Evolutionary conservation across 2,113 vertebrate species (phyloP).

Genomic region (Ammodytes dubius): DNA sequence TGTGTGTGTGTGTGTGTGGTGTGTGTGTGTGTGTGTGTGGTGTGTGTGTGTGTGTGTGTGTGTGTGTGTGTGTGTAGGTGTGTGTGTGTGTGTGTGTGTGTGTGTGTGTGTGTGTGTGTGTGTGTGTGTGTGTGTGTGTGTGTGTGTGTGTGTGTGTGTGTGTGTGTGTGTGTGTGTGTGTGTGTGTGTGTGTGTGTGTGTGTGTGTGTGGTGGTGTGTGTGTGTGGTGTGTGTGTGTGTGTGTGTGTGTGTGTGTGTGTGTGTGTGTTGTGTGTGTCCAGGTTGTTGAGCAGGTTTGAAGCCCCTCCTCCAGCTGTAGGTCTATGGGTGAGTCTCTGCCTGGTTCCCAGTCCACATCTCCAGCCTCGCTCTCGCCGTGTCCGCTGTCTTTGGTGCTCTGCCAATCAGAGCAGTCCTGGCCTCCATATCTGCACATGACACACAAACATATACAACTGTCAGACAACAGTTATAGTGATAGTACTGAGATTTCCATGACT

Average conservation of each 20-base stretch:
- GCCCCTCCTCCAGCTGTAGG: conserved; percentile 89
- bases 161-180: conserved; percentile 43
- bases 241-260: conserved; percentile 18
- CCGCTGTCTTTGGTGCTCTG: conserved; percentile 90
- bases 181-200: background rate
- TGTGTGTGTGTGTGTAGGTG: conserved; percentile 17
- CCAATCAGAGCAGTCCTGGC: conserved; percentile 88
- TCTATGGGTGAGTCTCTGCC: conserved; percentile 89
- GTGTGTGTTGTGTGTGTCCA: conserved; percentile 48
- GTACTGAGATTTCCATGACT: too few relatives aligned
- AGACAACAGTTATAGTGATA: background rate
- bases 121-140: conserved; percentile 24
- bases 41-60: conserved; percentile 21
- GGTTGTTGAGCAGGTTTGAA: conserved; percentile 86
- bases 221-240: conserved; percentile 22
- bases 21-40: background rate
- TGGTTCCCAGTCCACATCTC: conserved; percentile 87
- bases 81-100: conserved; percentile 43
- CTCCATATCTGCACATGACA: conserved; percentile 80
- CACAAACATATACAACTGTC: background rate
- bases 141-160: conserved; percentile 13
- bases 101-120: background rate
- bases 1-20: conserved; percentile 45
- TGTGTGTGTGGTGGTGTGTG: conserved; percentile 12
- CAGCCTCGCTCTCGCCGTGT: conserved; percentile 89